These are phyloP conservation scores for Melanotaenia trifasciata DNA, from an alignment of 2,797 vertebrate species.

Conservation along the genomic window DNA sequence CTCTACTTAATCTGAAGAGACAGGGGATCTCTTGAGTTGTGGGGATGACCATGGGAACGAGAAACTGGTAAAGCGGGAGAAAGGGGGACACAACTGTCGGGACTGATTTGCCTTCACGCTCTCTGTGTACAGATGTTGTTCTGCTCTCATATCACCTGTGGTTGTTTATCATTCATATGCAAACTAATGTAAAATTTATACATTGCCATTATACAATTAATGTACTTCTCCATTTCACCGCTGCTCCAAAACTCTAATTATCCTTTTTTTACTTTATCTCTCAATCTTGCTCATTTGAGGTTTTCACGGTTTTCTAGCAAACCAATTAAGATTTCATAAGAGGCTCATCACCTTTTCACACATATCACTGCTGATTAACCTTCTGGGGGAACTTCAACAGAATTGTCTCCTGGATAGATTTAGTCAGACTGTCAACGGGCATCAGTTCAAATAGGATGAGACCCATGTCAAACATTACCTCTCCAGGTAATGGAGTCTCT, in stretches of 20 bases:
- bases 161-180: constrained; percentile 23
- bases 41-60: constrained; percentile 73
- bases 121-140: constrained; percentile 39
- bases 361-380: constrained; percentile 81
- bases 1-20: constrained; percentile 85
- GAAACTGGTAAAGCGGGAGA: constrained; percentile 29
- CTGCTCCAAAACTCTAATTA: constrained; percentile 38
- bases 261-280: constrained; percentile 32
- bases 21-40: constrained; percentile 82
- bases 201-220: neutral
- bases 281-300: constrained; percentile 63
- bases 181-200: constrained; percentile 17
- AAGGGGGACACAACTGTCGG: constrained; percentile 57
- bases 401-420: constrained; percentile 82
- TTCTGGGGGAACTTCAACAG: constrained; percentile 79
- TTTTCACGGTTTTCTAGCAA: constrained; percentile 63
- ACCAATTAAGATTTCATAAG: constrained; percentile 81
- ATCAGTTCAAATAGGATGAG: constrained; percentile 82
- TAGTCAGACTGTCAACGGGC: constrained; percentile 83
- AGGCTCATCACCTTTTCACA: constrained; percentile 83
- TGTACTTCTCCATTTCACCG: constrained; percentile 11
- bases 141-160: constrained; percentile 14
- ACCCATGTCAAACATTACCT: constrained; percentile 82
- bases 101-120: constrained; percentile 57
- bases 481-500: constrained; percentile 33